Conservation (phyloP, 2,797 vertebrate species). For the Capromys pilorides region DNA sequence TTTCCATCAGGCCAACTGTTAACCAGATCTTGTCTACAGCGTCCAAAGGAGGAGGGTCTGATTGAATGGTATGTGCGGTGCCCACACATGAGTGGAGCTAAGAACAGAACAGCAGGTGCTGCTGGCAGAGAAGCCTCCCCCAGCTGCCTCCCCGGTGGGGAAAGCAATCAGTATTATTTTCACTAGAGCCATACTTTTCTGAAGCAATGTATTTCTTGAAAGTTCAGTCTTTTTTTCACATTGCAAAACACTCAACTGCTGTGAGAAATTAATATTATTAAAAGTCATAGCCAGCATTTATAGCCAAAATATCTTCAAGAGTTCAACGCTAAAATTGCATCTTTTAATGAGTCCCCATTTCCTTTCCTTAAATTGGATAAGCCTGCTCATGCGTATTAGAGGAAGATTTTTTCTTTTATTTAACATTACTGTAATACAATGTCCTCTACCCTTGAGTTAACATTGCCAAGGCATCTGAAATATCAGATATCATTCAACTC, state of each 20-base stretch:
- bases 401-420: slow-evolving; percentile 8
- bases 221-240: background rate
- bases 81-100: background rate
- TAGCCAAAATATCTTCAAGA: slow-evolving; percentile 35
- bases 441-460: background rate
- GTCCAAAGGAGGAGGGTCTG: background rate
- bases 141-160: background rate
- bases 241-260: background rate
- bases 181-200: background rate
- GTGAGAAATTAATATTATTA: slow-evolving; percentile 52
- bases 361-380: background rate
- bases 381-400: background rate
- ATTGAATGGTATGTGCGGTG: background rate
- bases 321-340: background rate
- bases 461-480: background rate
- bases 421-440: background rate
- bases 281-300: background rate
- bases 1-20: background rate
- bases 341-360: background rate
- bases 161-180: background rate
- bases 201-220: background rate
- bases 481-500: background rate
- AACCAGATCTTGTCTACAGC: background rate
- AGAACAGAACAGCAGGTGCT: background rate
- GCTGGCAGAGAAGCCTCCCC: accelerated